Evolutionary conservation across 2,113 vertebrate genomes (phyloP), one percentile per base, ranked within the genome.

Genomic region (Bujurquina vittata): DNA sequence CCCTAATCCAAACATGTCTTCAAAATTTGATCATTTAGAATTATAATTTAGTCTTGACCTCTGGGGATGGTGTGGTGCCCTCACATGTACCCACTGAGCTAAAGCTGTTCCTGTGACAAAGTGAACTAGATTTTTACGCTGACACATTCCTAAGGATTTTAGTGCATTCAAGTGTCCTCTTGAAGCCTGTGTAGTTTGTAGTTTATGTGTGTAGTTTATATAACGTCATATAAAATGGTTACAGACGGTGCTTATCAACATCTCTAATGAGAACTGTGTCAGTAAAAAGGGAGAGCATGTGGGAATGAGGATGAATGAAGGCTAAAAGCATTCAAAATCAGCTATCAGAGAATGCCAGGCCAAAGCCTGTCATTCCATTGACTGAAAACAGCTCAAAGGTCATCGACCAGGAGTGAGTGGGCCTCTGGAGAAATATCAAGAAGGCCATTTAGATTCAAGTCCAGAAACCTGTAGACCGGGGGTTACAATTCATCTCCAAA

Each of bases 371-470:
- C 67, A 54, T n/a, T 54, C 67, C 67, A 72, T 72, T 72, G 67
- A 72, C 67, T 9, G 67, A 72, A 46, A 72, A 54, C 67, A 33
- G 46, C 67, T 33, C 67, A 72, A 72, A 72, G 67, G 46, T 72
- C 67, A 72, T 72, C 46, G 15, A 54, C 46, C 46, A 54, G 46
- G 46, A 72, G 26, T 52, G 67, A 72, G 67, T 4, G 6, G 18
- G 14, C 7, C 46, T 54, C 67, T 54, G 2, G 26, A 72, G 46
- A 33, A 72, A 72, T 72, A 72, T 72, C 18, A 72, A 72, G 67
- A 33, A 54, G 46, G 18, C 17, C 26, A 72, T 72, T 72, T 54
- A 54, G 46, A 72, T 72, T 72, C 46, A 72, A 72, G 46, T 54
- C 67, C 46, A 54, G 46, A 72, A 72, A 72, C 46, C 43, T 72